Evolutionary conservation across 2,113 vertebrate genomes (phyloP), one percentile per base, ranked within the genome.

Genomic region (Macheiramphus alcinus): DNA sequence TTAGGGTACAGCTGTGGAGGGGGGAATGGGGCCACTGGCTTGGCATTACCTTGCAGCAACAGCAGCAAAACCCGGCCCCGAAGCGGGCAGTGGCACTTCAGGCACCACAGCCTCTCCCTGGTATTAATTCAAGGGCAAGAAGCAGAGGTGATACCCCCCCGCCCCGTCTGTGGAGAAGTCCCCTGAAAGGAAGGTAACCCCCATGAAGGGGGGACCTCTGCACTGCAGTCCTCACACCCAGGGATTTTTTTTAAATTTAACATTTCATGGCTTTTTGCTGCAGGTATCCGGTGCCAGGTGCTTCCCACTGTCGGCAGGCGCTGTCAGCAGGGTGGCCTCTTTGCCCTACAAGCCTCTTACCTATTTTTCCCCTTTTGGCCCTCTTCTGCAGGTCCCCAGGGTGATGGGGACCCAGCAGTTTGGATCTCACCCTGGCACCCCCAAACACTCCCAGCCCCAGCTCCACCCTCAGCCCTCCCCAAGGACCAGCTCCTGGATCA

Each of bases 111-210:
- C n/a, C 15, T 42, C 58, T 58, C 58, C 31, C n/a, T 9, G 36
- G 25, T 25, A 56, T 29, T 15, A 3, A 13, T 16, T 34, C 23
- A 32, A 56, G 42, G 74, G 31, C 8, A 20, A 55, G 15, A 17
- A 26, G 27, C 31, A 42, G 88, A 66, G 29, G 61, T 15, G 43
- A 47, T 0, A 27, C n/a, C 3, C 1, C 34, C 52, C 21, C n/a
- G n/a, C n/a, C n/a, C 9, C 0, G 0, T 1, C 34, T 9, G 29
- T 4, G 59, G 14, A 62, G 66, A 47, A 26, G n/a, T 9, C 29
- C 48, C 20, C 36, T n/a, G n/a, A 5, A 40, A 11, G 31, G 45
- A 29, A 9, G 13, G 11, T 13, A 61, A 5, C 22, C 13, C 29
- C 23, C 65, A 5, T 38, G 3, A 59, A 22, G 3, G 14, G 3